Base-by-base conservation (phyloP, 2,888 invertebrate genomes). In the Drosophila barbarae region DNA sequence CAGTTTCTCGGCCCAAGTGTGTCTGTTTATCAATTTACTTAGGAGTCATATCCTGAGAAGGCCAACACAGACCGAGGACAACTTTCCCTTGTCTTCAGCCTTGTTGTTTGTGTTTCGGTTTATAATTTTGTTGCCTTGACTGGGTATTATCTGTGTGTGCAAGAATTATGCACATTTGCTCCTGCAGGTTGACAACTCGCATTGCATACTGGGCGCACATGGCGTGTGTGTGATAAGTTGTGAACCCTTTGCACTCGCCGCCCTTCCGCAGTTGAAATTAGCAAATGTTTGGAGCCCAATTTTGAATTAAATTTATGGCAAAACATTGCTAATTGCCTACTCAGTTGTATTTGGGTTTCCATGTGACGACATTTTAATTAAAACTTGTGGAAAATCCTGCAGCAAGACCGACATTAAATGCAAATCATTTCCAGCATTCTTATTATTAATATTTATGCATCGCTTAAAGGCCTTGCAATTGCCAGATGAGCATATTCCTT, bases 331-430 rank as follows among this genome's bases (percentile, higher is more conserved):
- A 83, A 82, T 76, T 82, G 74, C 58, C 74, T 71, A 66, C 68
- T 54, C 60, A 52, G 46, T 57, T 76, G 68, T 21, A 69, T 51
- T 50, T 53, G 26, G 58, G 46, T 49, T 63, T 52, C 54, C 38
- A 56, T 49, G 79, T 70, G 79, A 68, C 67, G 82, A 84, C 82
- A 71, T 78, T 78, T 78, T 78, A 78, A 84, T 78, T 78, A 84
- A 81, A 78, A 78, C 73, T 75, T 72, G 60, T 41, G 42, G 53
- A 67, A 64, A 66, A 32, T 42, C 30, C 15, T 13, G 34, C 42
- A 42, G 55, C 49, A 18, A 46, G 34, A 38, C 30, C n/a, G 44
- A 38, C 39, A 59, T 58, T 38, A 68, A 69, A 68, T 69, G 70
- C 70, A 69, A 69, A 68, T 69, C 36, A 56, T 56, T 56, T 47